These are phyloP conservation scores for Caenorhabditis wallacei DNA, from an alignment of 2,888 invertebrate species.

Conservation along the genomic window DNA sequence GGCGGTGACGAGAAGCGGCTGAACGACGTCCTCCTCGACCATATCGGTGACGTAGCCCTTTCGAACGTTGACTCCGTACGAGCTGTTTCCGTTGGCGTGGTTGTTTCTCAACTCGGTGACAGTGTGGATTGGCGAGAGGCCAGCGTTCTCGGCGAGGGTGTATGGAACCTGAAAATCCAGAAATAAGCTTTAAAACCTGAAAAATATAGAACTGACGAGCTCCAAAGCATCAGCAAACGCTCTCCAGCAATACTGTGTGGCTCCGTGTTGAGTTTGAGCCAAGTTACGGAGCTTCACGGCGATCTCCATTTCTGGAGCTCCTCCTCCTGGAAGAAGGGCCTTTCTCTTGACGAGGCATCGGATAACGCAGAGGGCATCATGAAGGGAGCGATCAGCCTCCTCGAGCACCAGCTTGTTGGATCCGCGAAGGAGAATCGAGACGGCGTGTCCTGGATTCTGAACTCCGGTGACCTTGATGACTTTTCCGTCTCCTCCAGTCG, in stretches of 20 bases:
- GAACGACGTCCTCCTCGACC: constrained; percentile 96
- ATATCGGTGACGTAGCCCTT: constrained; percentile 96
- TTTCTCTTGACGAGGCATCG: constrained; percentile 95
- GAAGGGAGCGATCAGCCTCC: constrained; percentile 93
- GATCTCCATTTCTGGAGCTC: constrained; percentile 97
- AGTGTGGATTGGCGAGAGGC: constrained; percentile 94
- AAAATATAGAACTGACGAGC: constrained; percentile 81
- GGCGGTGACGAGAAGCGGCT: constrained; percentile 95
- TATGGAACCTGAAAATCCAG: constrained; percentile 88
- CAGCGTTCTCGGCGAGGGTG: constrained; percentile 94
- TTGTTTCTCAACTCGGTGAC: constrained; percentile 96
- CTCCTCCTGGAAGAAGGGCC: constrained; percentile 88
- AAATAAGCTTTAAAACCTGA: background rate
- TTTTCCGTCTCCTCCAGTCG: constrained; percentile 90
- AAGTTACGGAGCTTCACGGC: constrained; percentile 90
- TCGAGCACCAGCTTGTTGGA: constrained; percentile 93
- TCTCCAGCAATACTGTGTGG: constrained; percentile 95
- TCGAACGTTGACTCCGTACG: constrained; percentile 96
- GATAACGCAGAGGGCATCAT: constrained; percentile 94
- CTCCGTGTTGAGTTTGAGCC: constrained; percentile 90
- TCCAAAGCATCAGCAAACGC: constrained; percentile 97
- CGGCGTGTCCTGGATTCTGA: constrained; percentile 91
- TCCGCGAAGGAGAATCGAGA: constrained; percentile 93
- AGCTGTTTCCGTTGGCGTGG: constrained; percentile 92
- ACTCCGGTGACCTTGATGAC: constrained; percentile 95